Evolutionary conservation across 2,888 invertebrate genomes (phyloP).

Genomic region (Pseudanteris insignis): DNA sequence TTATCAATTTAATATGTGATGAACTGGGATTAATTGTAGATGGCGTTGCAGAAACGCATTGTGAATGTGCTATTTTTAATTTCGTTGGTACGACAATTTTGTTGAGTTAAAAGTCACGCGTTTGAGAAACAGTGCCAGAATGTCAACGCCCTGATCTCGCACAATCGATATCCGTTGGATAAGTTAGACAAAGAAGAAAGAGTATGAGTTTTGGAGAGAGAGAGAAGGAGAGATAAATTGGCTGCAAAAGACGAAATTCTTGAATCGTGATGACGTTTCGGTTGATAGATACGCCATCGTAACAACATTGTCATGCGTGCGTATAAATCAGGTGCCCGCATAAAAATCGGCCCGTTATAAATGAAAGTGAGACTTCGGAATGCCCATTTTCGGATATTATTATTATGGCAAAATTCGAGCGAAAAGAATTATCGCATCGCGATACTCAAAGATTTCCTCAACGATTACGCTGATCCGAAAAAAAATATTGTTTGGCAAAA

Average conservation of each 20-base stretch:
- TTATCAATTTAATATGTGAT: no score
- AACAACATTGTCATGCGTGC: slow-evolving; percentile 19
- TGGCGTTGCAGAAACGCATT: slow-evolving; percentile 8
- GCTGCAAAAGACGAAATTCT: neutral
- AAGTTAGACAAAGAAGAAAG: no score
- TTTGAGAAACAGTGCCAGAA: slow-evolving; percentile 32
- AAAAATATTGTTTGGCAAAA: neutral
- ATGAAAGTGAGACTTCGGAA: slow-evolving; percentile 26
- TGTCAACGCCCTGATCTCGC: slow-evolving; percentile 36
- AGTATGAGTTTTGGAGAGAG: no score
- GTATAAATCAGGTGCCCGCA: slow-evolving; percentile 21
- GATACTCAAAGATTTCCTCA: no score
- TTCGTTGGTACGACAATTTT: slow-evolving; percentile 4
- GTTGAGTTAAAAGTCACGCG: slow-evolving; percentile 9
- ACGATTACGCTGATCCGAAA: no score
- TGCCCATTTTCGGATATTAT: slow-evolving; percentile 2
- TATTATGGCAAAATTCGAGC: neutral
- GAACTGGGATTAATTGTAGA: slow-evolving; percentile 3
- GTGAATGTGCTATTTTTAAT: slow-evolving; percentile 12
- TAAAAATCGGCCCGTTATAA: slow-evolving; percentile 17
- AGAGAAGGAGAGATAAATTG: no score
- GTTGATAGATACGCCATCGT: slow-evolving; percentile 13
- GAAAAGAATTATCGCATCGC: neutral
- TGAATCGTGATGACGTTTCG: slow-evolving; percentile 12
- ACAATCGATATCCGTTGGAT: slow-evolving; percentile 28